A percentile compares a stretch with the other conserved stretches of the same genome.
phyloP scores from a whole-genome alignment of 2,797 vertebrate species.

The Dallia pectoralis region DNA sequence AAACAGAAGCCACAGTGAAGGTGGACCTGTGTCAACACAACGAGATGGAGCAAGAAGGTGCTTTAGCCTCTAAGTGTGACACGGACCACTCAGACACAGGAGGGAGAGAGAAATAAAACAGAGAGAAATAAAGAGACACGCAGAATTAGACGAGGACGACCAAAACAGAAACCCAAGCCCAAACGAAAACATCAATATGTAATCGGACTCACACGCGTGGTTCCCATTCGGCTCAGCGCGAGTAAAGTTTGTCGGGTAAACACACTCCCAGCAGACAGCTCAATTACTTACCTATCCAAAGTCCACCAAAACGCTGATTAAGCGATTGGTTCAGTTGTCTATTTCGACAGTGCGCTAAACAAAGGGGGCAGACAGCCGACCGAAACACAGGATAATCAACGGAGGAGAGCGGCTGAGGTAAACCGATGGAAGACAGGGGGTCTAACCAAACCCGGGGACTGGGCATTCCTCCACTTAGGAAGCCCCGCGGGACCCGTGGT shows the following conservation, averaged over 20 bases:
- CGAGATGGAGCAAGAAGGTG: neutral
- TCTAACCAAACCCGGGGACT: neutral
- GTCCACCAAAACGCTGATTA: too few relatives aligned
- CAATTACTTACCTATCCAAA: too few relatives aligned
- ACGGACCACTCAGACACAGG: neutral
- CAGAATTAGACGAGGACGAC: neutral
- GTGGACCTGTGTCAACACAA: neutral
- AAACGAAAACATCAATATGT: too few relatives aligned
- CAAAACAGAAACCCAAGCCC: too few relatives aligned
- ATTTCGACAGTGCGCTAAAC: too few relatives aligned
- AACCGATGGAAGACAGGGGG: neutral
- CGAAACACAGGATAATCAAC: neutral
- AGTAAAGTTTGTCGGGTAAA: too few relatives aligned
- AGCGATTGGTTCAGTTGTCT: too few relatives aligned
- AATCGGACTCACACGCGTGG: neutral
- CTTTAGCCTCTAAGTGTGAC: neutral
- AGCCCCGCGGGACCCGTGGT: neutral
- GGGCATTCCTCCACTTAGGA: neutral
- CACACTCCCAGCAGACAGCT: too few relatives aligned
- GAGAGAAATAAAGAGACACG: neutral
- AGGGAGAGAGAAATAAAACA: neutral
- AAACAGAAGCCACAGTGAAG: neutral
- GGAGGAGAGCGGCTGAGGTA: neutral
- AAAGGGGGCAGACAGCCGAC: neutral
- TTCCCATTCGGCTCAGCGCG: too few relatives aligned